Percentiles rank a stretch among this genome's conserved stretches.
Conservation (phyloP, 2,113 vertebrate species). For the Australoheros scitulus region DNA sequence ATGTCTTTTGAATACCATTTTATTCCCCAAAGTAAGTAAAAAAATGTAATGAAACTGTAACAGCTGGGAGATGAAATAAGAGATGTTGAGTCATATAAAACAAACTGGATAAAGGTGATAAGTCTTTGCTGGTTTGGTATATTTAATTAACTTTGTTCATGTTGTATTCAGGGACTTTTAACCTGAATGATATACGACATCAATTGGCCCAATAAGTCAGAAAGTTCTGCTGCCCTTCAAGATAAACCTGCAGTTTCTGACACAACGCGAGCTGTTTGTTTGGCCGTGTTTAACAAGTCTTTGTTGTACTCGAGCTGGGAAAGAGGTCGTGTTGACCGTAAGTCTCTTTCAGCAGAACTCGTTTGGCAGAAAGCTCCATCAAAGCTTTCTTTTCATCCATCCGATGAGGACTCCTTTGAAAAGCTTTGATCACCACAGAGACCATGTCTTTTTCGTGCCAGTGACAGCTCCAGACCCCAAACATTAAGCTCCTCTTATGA, state of each 20-base stretch:
- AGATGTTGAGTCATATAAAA: not conserved
- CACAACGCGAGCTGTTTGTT: not conserved
- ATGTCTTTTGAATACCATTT: not conserved
- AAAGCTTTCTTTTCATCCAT: not conserved
- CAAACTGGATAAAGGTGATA: not conserved
- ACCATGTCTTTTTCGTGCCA: not conserved
- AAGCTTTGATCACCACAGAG: constrained; percentile 20
- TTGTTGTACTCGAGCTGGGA: not conserved
- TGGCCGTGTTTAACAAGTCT: not conserved
- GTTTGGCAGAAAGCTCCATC: not conserved
- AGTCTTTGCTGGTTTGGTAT: not conserved
- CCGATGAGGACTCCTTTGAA: not conserved
- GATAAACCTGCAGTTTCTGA: constrained; percentile 12
- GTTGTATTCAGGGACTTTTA: not conserved
- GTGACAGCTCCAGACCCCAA: not conserved
- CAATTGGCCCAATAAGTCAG: not conserved
- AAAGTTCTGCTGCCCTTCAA: not conserved
- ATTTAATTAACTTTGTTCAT: not conserved
- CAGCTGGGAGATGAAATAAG: not conserved
- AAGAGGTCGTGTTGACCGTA: not conserved
- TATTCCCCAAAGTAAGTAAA: not conserved
- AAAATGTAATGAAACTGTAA: not conserved
- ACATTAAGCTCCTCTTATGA: not conserved
- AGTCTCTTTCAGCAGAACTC: not conserved
- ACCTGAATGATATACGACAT: not conserved